These are phyloP conservation scores for Anas platyrhynchos DNA, from an alignment of 2,113 vertebrate genomes.

Conservation along the genomic window DNA sequence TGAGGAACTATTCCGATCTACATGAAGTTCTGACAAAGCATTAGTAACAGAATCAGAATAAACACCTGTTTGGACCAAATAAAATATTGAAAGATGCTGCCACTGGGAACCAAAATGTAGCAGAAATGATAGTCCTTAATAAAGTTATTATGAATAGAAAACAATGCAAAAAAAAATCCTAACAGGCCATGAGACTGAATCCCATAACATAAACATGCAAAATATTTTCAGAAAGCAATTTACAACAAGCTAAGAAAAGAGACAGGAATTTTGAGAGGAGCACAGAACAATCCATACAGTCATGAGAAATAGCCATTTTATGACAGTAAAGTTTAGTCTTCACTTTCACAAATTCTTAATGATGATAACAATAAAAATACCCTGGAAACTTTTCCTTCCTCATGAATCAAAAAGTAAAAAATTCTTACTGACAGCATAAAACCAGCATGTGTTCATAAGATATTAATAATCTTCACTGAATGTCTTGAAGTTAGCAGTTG, in stretches of 20 bases:
- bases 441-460: not conserved
- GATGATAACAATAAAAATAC: not conserved
- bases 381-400: not conserved
- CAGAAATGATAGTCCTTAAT: not conserved
- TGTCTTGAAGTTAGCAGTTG: not conserved
- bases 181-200: not conserved
- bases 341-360: not conserved
- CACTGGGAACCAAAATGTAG: not conserved
- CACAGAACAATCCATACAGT: not conserved
- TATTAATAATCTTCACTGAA: not conserved
- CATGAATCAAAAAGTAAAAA: not conserved
- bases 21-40: not conserved
- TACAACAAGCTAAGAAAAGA: not conserved
- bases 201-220: not conserved
- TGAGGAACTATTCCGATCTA: not conserved
- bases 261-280: not conserved
- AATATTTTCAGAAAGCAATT: not conserved
- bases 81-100: not conserved
- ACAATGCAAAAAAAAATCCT: not conserved
- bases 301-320: not conserved
- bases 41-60: not conserved
- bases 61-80: not conserved
- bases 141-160: not conserved
- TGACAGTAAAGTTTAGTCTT: not conserved
- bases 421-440: not conserved